Evolutionary conservation across 2,888 invertebrate genomes (phyloP), one percentile per base, ranked within the genome.

Genomic region (Augiades crinisus): DNA sequence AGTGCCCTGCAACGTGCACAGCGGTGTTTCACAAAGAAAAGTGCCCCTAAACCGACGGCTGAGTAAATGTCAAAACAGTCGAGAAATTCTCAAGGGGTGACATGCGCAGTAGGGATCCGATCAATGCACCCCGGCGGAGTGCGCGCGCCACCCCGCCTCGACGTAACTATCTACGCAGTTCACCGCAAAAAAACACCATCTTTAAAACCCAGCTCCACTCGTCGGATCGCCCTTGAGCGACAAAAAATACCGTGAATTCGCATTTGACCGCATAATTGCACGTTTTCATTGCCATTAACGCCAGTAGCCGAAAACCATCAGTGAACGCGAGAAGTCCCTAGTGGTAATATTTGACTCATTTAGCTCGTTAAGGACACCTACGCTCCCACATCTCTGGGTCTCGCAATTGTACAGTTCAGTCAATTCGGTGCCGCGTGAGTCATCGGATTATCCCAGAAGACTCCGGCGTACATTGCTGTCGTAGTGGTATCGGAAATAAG

Each of bases 321-420:
- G 63, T 61, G 62, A 67, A 61, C 59, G 66, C 59, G 60, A 60
- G 53, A 62, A 61, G 56, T 63, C 64, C 58, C 56, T 58, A 30
- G 51, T 38, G 31, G 45, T 36, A 49, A 53, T 50, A 50, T 13
- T 37, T 50, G 50, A 36, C 43, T 47, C 55, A 56, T 56, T 78
- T 68, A 71, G 56, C 70, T 78, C 58, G 71, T 78, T 79, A 75
- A 71, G 91, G 78, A 91, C 92, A 90, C 92, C 87, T 89, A 81
- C 84, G 66, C 70, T 65, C 62, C 59, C 58, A 59, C 55, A 63
- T 67, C 60, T 70, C 64, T 59, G 59, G 63, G 56, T 63, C 67
- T 68, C 62, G 62, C 68, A 72, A 73, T 67, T 70, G 67, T 27
- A 24, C 38, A 16, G 69, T 66, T 68, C 68, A 74, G 78, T 76